Conservation (phyloP, 2,113 vertebrate species). For the Uria lomvia region DNA sequence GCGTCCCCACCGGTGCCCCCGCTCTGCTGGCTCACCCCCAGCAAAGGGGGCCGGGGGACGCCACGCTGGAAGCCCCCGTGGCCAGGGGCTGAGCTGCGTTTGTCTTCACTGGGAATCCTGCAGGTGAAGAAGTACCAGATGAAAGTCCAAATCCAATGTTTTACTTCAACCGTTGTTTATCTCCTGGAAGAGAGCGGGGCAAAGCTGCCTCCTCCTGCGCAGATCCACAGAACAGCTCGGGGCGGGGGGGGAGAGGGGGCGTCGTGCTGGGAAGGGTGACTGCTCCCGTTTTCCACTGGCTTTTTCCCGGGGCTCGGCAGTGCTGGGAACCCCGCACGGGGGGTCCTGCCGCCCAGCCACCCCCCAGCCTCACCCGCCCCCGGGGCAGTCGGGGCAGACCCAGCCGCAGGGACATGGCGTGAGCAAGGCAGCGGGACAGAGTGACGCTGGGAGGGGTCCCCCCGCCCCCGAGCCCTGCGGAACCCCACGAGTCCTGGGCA, state of each 20-base stretch:
- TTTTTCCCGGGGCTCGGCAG: rapidly evolving
- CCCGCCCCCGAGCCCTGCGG: background rate
- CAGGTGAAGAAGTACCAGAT: background rate
- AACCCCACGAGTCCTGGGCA: background rate
- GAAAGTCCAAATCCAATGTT: background rate
- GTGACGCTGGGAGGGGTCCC: background rate
- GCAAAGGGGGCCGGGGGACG: background rate
- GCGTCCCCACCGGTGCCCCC: background rate
- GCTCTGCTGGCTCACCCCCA: background rate
- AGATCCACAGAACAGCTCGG: background rate
- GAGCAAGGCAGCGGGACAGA: background rate
- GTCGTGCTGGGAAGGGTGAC: rapidly evolving
- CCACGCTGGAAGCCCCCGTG: background rate
- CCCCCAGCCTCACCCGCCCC: background rate
- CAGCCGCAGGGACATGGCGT: background rate
- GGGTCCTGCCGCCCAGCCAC: too few species aligned
- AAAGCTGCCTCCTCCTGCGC: background rate
- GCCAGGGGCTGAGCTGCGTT: background rate
- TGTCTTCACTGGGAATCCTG: background rate
- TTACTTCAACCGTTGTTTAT: background rate
- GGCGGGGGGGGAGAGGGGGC: background rate
- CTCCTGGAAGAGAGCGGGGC: background rate
- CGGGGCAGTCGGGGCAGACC: background rate
- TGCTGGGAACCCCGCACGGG: background rate
- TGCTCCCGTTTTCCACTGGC: background rate